A percentile compares a stretch with the other conserved stretches of the same genome.
Conservation (phyloP, 2,888 invertebrate species). For the Scaeva pyrastri region DNA sequence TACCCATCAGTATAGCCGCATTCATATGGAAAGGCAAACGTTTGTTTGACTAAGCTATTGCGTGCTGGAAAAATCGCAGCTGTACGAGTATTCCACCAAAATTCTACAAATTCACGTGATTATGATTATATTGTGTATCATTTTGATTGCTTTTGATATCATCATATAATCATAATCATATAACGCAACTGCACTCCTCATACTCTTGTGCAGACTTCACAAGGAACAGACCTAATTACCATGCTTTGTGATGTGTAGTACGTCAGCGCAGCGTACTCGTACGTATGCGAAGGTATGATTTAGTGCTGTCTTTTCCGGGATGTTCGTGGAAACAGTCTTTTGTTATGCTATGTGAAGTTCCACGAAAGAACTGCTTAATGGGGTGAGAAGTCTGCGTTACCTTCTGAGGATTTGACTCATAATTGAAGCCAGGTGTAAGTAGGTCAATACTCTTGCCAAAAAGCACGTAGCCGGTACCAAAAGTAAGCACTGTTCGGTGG, state of each 20-base stretch:
- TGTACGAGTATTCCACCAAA: conserved; percentile 49
- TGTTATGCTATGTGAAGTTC: background rate
- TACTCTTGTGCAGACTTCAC: conserved; percentile 13
- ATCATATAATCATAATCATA: background rate
- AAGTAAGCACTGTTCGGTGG: too few relatives aligned
- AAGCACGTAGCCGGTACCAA: too few relatives aligned
- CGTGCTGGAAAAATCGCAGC: conserved; percentile 43
- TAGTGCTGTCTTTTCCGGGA: conserved; percentile 58
- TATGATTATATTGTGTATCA: conserved; percentile 49
- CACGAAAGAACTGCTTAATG: background rate
- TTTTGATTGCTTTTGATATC: conserved; percentile 25
- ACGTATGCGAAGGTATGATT: conserved; percentile 38
- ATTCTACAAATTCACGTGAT: conserved; percentile 55
- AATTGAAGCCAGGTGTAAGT: background rate
- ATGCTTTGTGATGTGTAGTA: conserved; percentile 31
- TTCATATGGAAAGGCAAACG: conserved; percentile 47
- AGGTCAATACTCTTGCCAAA: background rate
- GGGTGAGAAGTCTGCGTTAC: background rate
- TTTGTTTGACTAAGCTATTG: conserved; percentile 54
- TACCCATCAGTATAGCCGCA: conserved; percentile 6
- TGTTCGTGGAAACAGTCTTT: background rate
- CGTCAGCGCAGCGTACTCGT: too few relatives aligned
- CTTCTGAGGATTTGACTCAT: background rate
- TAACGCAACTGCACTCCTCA: conserved; percentile 10
- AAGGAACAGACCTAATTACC: conserved; percentile 65